phyloP scores from a whole-genome alignment of 2,113 vertebrate species.

The Stercorarius parasiticus region DNA sequence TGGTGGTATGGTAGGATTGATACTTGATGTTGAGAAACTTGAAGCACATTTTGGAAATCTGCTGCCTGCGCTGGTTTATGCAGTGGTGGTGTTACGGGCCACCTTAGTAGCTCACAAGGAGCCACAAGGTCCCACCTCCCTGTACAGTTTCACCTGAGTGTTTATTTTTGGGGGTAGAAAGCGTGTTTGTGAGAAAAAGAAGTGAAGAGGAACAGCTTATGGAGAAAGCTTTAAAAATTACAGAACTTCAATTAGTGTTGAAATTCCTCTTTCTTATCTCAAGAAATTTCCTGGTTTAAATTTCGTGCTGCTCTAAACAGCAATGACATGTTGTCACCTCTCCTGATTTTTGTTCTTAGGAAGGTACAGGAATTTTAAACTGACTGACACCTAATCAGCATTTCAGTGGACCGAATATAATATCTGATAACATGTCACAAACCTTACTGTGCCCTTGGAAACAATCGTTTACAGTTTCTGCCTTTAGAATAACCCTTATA shows the following conservation, averaged over 20 bases:
- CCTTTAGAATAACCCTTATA: not conserved
- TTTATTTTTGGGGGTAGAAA: not conserved
- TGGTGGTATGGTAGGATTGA: not conserved
- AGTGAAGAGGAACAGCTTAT: not conserved
- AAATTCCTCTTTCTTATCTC: not conserved
- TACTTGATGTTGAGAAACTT: not conserved
- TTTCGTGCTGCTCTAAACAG: not conserved
- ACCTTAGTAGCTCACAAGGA: not conserved
- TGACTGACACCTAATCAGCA: not conserved
- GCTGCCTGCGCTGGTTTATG: not conserved
- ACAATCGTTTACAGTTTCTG: not conserved
- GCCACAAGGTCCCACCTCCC: not conserved
- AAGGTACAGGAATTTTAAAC: not conserved
- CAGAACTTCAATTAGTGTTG: not conserved
- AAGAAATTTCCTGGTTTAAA: not conserved
- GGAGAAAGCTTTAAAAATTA: not conserved
- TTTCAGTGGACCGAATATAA: not conserved
- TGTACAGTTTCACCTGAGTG: not conserved
- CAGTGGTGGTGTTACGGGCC: accelerated
- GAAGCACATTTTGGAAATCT: not conserved
- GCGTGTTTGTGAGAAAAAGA: not conserved
- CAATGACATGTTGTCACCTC: not conserved
- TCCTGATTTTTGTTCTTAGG: not conserved
- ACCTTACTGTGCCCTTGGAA: not conserved
- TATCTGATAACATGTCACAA: not conserved